phyloP scores from a whole-genome alignment of 2,113 vertebrate species.

The Anser cygnoides region DNA sequence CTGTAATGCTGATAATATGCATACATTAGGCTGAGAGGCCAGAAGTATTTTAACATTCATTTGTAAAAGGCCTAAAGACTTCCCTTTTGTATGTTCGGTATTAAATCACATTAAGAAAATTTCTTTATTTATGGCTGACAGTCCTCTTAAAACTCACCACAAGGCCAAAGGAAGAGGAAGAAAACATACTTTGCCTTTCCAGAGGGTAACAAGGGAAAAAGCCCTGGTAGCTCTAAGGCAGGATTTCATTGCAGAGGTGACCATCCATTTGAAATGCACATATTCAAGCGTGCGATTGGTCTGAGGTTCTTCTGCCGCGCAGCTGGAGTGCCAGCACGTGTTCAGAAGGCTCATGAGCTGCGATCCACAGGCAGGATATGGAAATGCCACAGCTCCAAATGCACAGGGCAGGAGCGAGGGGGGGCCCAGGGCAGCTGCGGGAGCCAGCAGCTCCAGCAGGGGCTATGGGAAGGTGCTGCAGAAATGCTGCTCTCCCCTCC shows the following conservation, averaged over 20 bases:
- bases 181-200: neutral
- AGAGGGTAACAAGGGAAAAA: neutral
- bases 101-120: neutral
- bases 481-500: neutral
- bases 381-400: neutral
- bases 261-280: neutral
- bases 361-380: neutral
- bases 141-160: neutral
- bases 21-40: neutral
- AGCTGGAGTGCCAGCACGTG: neutral
- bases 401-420: neutral
- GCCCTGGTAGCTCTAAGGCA: neutral
- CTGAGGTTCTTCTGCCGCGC: neutral
- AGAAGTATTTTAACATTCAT: neutral
- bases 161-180: neutral
- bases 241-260: neutral
- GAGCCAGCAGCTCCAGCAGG: too few relatives aligned
- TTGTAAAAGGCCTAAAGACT: neutral
- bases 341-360: neutral
- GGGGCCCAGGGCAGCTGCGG: neutral
- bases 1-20: neutral
- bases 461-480: neutral
- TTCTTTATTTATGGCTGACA: neutral
- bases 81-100: neutral
- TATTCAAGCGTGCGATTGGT: fast-evolving